A percentile compares a stretch with the other conserved stretches of the same genome.
These are phyloP conservation scores for Syngnathus floridae DNA, from an alignment of 2,113 vertebrate species.

Conservation along the genomic window DNA sequence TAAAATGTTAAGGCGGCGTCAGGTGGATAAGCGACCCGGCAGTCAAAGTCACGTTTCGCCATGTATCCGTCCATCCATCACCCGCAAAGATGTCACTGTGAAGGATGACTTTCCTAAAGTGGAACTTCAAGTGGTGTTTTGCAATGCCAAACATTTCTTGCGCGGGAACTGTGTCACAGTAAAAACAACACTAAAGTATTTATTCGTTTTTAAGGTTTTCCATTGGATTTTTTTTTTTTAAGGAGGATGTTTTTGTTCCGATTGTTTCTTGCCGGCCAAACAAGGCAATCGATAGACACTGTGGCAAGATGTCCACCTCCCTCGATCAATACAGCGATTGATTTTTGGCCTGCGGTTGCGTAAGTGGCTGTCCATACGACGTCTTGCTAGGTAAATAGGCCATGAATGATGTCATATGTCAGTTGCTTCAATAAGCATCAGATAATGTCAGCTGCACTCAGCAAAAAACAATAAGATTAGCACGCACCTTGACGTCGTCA, in stretches of 20 bases:
- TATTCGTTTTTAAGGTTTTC: too few relatives aligned
- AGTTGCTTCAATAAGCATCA: slow-evolving; percentile 1
- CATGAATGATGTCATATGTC: slow-evolving; percentile 16
- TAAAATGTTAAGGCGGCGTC: too few relatives aligned
- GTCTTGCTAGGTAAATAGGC: background rate
- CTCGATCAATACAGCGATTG: slow-evolving; percentile 31
- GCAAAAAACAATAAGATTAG: background rate
- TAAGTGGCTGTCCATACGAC: slow-evolving; percentile 14
- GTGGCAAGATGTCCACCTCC: slow-evolving; percentile 2
- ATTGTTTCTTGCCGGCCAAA: slow-evolving; percentile 13
- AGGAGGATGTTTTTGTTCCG: background rate
- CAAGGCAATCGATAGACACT: slow-evolving; percentile 30
- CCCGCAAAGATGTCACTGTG: background rate
- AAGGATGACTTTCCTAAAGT: slow-evolving; percentile 9
- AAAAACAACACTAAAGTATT: background rate
- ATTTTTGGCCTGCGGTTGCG: slow-evolving; percentile 16
- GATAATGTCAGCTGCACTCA: background rate
- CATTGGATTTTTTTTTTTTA: background rate
- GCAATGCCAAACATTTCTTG: background rate
- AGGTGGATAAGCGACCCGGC: background rate
- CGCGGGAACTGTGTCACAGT: background rate
- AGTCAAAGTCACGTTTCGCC: slow-evolving; percentile 27
- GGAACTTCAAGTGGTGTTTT: background rate
- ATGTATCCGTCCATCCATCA: slow-evolving; percentile 34
- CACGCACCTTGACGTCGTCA: slow-evolving; percentile 74